Conservation (phyloP, 2,113 vertebrate species). For the Sigmodon hispidus region DNA sequence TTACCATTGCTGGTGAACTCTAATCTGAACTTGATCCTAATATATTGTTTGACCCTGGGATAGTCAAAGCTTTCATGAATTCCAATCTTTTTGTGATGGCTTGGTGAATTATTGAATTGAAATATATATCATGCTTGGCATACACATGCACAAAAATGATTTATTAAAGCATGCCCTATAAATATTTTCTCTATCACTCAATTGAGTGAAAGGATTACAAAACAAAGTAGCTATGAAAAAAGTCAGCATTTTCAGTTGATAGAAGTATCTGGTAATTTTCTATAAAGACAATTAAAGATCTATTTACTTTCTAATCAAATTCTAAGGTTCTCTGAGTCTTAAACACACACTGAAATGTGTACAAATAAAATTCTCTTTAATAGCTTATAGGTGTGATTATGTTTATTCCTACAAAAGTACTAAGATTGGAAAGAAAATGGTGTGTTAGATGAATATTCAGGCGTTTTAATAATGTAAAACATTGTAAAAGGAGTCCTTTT, state of each 20-base stretch:
- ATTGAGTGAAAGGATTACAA: slow-evolving; percentile 12
- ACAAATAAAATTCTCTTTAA: not conserved
- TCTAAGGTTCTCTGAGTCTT: slow-evolving; percentile 7
- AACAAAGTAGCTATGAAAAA: slow-evolving; percentile 13
- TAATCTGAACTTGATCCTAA: slow-evolving; percentile 32
- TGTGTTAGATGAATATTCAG: not conserved
- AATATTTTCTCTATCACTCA: not conserved
- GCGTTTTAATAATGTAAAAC: not conserved
- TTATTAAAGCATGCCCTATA: not conserved
- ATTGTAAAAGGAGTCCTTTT: not conserved
- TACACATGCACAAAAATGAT: not conserved
- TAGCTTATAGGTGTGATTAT: not conserved
- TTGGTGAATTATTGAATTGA: not conserved
- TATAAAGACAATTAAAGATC: not conserved
- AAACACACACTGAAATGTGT: not conserved
- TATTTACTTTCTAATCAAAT: not conserved
- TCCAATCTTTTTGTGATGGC: not conserved
- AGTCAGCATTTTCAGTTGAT: slow-evolving; percentile 17
- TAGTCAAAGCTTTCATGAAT: slow-evolving; percentile 3
- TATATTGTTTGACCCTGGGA: not conserved
- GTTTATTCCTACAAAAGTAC: not conserved
- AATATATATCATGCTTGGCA: not conserved
- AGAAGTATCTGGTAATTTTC: slow-evolving; percentile 8
- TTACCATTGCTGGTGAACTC: not conserved
- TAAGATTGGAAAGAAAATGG: slow-evolving; percentile 49